Conservation (phyloP, 2,797 vertebrate genomes). For the Falco rusticolus region DNA sequence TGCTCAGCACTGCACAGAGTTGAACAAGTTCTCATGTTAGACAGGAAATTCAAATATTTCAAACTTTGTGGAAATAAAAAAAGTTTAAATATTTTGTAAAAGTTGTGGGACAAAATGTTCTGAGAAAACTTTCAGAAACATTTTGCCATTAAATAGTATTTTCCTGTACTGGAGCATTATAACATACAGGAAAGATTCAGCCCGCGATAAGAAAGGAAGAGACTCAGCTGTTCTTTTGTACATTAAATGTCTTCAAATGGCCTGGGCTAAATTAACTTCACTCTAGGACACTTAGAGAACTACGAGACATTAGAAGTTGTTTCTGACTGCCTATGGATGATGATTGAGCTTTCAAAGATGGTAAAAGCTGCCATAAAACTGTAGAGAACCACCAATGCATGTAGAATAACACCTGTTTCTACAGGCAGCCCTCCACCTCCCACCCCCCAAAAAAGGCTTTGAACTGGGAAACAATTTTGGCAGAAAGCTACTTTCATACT, state of each 20-base stretch:
- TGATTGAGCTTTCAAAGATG: slow-evolving; percentile 22
- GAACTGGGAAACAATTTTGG: not conserved
- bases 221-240: not conserved
- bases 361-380: not conserved
- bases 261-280: not conserved
- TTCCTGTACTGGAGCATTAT: not conserved
- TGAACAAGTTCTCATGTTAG: not conserved
- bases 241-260: slow-evolving; percentile 11
- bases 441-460: not conserved
- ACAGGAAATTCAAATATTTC: not conserved
- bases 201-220: not conserved
- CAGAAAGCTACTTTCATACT: not conserved
- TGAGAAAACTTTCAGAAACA: not conserved
- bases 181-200: not conserved
- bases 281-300: not conserved
- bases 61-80: not conserved
- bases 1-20: not conserved
- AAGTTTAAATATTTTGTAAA: not conserved
- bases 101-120: not conserved
- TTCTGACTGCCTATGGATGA: not conserved
- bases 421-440: not conserved
- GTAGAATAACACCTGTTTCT: not conserved
- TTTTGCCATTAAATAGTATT: not conserved
- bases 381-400: not conserved
- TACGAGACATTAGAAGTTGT: not conserved